Conservation (phyloP, 2,113 vertebrate genomes). For the Scartelaos histophorus region DNA sequence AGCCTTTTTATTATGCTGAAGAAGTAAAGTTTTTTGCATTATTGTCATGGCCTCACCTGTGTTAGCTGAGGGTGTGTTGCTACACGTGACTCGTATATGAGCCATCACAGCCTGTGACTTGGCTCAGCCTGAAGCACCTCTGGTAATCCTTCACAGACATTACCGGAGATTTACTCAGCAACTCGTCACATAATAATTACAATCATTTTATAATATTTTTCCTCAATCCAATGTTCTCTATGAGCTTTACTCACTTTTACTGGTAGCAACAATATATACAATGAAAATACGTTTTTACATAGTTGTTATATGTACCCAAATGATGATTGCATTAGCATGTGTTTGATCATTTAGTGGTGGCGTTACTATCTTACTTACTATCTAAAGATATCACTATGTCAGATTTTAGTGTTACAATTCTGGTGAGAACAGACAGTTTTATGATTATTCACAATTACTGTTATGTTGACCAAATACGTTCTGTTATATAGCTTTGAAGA, state of each 20-base stretch:
- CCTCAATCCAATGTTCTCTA: background rate
- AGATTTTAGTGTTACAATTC: background rate
- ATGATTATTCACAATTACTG: too few species aligned
- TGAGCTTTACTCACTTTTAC: background rate
- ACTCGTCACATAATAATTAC: conserved; percentile 50
- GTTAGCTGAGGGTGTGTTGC: conserved; percentile 45
- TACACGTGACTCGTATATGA: conserved; percentile 54
- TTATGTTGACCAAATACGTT: too few species aligned
- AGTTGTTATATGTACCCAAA: too few species aligned
- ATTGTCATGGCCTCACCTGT: conserved; percentile 44
- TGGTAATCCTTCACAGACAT: conserved; percentile 53
- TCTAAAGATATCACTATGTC: too few species aligned
- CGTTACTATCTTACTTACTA: too few species aligned
- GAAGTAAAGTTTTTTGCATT: background rate
- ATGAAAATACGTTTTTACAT: too few species aligned
- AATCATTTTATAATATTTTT: conserved; percentile 35
- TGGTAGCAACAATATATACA: too few species aligned
- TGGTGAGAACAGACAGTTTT: background rate
- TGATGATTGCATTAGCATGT: background rate
- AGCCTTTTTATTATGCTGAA: background rate
- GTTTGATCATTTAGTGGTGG: too few species aligned
- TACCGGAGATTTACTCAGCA: conserved; percentile 48
- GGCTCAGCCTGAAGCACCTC: conserved; percentile 39
- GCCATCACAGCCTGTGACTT: conserved; percentile 39
- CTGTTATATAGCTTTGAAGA: background rate